Evolutionary conservation across 1,140 invertebrate species (phyloP), one percentile per base, ranked within the genome.

Genomic region (Ctenoplectra terminalis): DNA sequence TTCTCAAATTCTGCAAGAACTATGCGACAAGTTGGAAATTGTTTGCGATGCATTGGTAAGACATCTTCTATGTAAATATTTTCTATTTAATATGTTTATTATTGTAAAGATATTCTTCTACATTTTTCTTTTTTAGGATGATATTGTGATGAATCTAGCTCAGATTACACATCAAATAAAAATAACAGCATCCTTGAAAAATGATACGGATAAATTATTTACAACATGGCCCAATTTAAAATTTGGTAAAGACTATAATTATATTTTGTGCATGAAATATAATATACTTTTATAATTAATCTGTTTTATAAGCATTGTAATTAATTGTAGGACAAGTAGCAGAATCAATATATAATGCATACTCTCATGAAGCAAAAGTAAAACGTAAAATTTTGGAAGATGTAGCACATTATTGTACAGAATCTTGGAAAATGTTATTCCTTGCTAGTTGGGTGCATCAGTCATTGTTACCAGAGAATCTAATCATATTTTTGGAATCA

Each of bases 401-500:
- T 82, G 64, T 91, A 17, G 90, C 91, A 5, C 91, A 92, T 56
- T 66, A 89, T 87, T 64, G 74, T 79, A 72, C 58, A 17, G 87
- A 91, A 31, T 83, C 85, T 48, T 85, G 63, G 84, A 89, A 91
- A 87, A 90, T 92, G 83, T 81, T 92, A 31, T 84, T 91, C 71
- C 69, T 92, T 11, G 88, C 91, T 23, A 74, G 88, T n/a, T 93
- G 91, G 91, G 78, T 89, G 13, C 78, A 91, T 77, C 88, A 93
- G 74, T 84, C 90, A 37, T 82, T 85, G 46, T 54, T 93, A 71
- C 48, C 88, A 48, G 75, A 89, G 48, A 81, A 86, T 78, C 26
- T 91, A 58, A 83, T 50, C 15, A 77, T 67, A 52, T 73, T 67
- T 64, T 72, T 92, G 50, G 90, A 93, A 73, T 85, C 88, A 31